A percentile compares a stretch with the other conserved stretches of the same genome.
Evolutionary conservation across 2,797 vertebrate species (phyloP).

Genomic region (Taeniopygia guttata): DNA sequence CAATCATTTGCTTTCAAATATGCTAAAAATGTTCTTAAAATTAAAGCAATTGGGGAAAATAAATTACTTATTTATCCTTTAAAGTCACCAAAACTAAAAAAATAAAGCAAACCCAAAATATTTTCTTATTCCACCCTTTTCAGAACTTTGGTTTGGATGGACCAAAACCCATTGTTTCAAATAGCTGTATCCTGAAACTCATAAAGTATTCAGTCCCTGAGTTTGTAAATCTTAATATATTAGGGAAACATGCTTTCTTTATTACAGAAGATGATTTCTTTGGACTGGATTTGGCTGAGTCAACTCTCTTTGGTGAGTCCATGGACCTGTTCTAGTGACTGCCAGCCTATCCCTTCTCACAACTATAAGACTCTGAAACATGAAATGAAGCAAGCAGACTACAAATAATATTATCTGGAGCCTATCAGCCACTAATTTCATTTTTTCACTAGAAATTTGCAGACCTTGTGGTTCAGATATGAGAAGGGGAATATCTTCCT

Average conservation of each 20-base stretch:
- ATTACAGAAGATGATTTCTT: not conserved
- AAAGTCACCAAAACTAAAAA: not conserved
- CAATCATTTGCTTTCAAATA: not conserved
- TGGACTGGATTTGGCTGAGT: not conserved
- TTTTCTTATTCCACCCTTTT: not conserved
- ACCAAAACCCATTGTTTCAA: not conserved
- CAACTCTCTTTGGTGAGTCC: not conserved
- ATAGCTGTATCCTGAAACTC: not conserved
- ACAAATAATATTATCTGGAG: not conserved
- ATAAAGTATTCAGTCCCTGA: not conserved
- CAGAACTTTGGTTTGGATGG: not conserved
- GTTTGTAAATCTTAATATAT: not conserved
- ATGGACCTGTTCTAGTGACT: not conserved
- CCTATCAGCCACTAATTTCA: not conserved
- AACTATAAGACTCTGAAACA: not conserved
- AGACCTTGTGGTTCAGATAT: not conserved
- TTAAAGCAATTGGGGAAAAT: accelerated
- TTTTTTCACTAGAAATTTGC: not conserved
- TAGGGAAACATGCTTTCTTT: not conserved
- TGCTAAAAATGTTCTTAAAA: not conserved
- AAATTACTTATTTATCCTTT: not conserved
- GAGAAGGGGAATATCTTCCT: not conserved
- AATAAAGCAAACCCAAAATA: not conserved
- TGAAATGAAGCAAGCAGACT: not conserved
- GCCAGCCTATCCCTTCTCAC: not conserved